Evolutionary conservation across 2,797 vertebrate genomes (phyloP), one percentile per base, ranked within the genome.

Genomic region (Toxotes lorentzi): DNA sequence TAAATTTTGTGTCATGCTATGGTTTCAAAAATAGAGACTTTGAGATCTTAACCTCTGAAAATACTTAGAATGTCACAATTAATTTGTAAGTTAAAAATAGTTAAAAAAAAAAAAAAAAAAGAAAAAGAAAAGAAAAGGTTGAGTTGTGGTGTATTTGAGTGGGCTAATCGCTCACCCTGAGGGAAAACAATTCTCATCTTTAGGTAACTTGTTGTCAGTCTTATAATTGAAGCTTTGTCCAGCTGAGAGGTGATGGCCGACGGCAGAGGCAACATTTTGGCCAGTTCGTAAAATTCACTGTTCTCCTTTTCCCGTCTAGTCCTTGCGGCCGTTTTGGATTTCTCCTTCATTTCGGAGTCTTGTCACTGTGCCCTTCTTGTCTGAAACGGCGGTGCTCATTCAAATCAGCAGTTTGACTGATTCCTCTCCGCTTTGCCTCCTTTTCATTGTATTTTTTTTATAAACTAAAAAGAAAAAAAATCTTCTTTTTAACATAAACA

Each of bases 291-390:
- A 93, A 98, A 99, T 90, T 99, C 97, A 88, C 97, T 98, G 95
- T 99, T 99, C 95, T 99, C 97, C 92, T 99, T 99, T 95, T 99
- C 97, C 90, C 97, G 96, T 92, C 97, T 97, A 93, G 97, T 99
- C 95, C 97, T 97, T 93, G 97, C 97, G 88, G 97, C 97, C 94
- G 98, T 99, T 96, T 99, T 99, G 76, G 97, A 98, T 94, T 99
- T 99, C 92, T 99, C 97, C 97, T 99, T 99, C 97, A 99, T 99
- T 14, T 94, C 87, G 76, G 57, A 53, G 68, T 92, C 79, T 85
- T 67, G 77, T 83, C 30, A 38, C 50, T 71, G 48, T 75, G 62
- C 86, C 78, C 75, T 75, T 93, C 73, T 89, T 64, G 88, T 60
- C 7, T 48, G 82, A 89, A 92, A 89, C 45, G 95, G 92, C 24